Conservation (phyloP, 2,113 vertebrate genomes). For the Cygnus atratus region DNA sequence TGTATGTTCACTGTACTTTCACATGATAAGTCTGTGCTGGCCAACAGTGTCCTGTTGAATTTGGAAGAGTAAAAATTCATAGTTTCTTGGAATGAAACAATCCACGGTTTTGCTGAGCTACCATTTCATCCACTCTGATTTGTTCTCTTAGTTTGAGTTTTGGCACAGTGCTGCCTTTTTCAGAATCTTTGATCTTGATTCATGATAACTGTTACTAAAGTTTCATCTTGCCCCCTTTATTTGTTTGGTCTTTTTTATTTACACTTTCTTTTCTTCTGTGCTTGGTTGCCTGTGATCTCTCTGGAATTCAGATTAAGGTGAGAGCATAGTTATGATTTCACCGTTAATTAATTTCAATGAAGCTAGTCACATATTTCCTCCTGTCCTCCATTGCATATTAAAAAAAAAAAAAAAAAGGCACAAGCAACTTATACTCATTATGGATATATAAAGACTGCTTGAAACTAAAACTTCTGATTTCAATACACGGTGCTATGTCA, state of each 20-base stretch:
- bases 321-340: background rate
- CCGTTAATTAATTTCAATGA: background rate
- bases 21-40: background rate
- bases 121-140: background rate
- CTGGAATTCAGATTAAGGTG: background rate
- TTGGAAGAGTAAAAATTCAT: background rate
- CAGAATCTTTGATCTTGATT: background rate
- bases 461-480: background rate
- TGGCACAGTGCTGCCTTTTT: background rate
- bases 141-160: background rate
- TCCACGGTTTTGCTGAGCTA: background rate
- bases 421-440: background rate
- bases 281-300: background rate
- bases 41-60: background rate
- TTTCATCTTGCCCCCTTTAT: background rate
- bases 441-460: background rate
- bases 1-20: background rate
- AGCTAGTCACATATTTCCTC: background rate
- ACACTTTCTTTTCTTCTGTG: background rate
- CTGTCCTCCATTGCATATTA: background rate
- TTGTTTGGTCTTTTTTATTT: background rate
- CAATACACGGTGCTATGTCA: background rate
- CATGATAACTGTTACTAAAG: background rate
- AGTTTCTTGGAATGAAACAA: background rate
- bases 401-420: background rate